Conservation (phyloP, 2,113 vertebrate species). For the Dendropsophus ebraccatus region DNA sequence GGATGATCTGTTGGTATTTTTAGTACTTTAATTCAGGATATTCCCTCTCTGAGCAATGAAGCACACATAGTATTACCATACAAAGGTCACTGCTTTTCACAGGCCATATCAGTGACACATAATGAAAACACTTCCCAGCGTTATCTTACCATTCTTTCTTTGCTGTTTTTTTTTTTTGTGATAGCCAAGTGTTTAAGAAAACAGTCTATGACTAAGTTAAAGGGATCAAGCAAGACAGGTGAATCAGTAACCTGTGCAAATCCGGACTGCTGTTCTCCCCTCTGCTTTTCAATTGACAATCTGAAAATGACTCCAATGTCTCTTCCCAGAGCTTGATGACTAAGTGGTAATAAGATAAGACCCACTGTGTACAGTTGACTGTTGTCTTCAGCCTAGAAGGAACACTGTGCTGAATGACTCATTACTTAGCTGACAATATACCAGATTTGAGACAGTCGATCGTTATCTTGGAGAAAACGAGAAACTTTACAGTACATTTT, state of each 20-base stretch:
- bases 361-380: conserved; percentile 66
- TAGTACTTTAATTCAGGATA: conserved; percentile 37
- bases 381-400: conserved; percentile 60
- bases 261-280: conserved; percentile 23
- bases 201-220: conserved; percentile 29
- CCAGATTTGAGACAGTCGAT: conserved; percentile 66
- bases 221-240: conserved; percentile 14
- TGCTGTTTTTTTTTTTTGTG: conserved; percentile 35
- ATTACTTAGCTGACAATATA: conserved; percentile 67
- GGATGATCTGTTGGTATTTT: conserved; percentile 45
- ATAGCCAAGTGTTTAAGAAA: conserved; percentile 51
- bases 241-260: conserved; percentile 45
- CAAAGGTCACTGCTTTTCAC: conserved; percentile 41
- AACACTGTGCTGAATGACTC: conserved; percentile 68
- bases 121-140: conserved; percentile 36
- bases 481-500: background rate
- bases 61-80: conserved; percentile 25
- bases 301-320: conserved; percentile 32
- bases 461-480: conserved; percentile 68
- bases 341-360: conserved; percentile 61
- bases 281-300: conserved; percentile 28
- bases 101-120: conserved; percentile 43
- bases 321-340: conserved; percentile 16
- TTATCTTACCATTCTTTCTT: conserved; percentile 49
- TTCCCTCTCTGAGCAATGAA: conserved; percentile 11